Conservation (phyloP, 2,113 vertebrate species). For the Addax nasomaculatus region DNA sequence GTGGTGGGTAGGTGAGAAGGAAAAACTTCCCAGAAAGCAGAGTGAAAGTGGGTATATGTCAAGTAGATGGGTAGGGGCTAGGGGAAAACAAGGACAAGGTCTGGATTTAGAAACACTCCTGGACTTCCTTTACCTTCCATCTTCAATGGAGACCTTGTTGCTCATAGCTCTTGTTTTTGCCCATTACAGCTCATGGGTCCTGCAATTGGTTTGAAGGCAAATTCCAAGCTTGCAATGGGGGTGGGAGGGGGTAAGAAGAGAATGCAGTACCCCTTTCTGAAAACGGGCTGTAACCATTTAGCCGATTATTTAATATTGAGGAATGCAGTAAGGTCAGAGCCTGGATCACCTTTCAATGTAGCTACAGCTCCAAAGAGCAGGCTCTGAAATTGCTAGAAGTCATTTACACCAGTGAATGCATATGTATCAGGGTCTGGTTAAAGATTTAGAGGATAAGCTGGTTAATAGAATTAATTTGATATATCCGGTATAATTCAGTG, state of each 20-base stretch:
- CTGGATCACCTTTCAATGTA: constrained; percentile 73
- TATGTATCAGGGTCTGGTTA: constrained; percentile 64
- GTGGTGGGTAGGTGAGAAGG: background rate
- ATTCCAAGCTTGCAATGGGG: constrained; percentile 4
- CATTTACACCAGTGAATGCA: constrained; percentile 51
- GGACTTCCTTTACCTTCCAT: background rate
- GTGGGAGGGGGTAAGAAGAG: constrained; percentile 9
- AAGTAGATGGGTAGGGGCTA: rapidly evolving
- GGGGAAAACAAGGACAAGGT: background rate
- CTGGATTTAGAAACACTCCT: background rate
- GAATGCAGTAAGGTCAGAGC: constrained; percentile 46
- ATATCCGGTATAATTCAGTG: background rate
- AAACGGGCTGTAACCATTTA: constrained; percentile 55
- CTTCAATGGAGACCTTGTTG: background rate
- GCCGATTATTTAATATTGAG: constrained; percentile 59
- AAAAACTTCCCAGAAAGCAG: background rate
- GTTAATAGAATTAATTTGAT: constrained; percentile 66
- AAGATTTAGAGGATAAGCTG: constrained; percentile 62
- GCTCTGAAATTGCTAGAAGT: constrained; percentile 43
- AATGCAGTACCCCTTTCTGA: background rate
- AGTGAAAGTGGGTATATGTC: background rate
- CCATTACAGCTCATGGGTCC: background rate
- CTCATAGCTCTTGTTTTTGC: background rate
- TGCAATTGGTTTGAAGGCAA: constrained; percentile 40
- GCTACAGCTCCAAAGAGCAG: constrained; percentile 61